Evolutionary conservation across 1,140 invertebrate genomes (phyloP), one percentile per base, ranked within the genome.

Genomic region (Myzus persicae): DNA sequence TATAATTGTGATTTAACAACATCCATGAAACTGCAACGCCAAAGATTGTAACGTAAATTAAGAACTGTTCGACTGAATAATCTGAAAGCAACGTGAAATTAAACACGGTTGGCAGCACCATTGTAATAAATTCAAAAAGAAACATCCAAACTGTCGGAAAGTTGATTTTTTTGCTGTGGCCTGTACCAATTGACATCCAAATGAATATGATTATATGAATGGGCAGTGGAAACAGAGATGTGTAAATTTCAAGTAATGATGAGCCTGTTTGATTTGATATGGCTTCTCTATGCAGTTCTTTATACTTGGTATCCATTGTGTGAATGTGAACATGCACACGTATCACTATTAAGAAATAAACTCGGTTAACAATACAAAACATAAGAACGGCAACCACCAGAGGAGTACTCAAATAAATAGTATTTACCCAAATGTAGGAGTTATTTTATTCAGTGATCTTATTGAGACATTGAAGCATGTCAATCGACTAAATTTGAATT

Each of bases 231-330:
- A 93, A 93, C 40, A 93, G 76, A 38, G 81, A 31, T n/a, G 40
- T 84, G 46, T 93, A 93, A 42, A 59, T 54, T 93, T 93, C 81
- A 48, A 93, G 14, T 31, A 93, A 84, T 5, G 91, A 51, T 14
- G 91, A 93, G 36, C 91, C 91, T 9, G n/a, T 93, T 93, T 93
- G 91, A 38, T 84, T 93, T n/a, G 91, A 85, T 14, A 93, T 93
- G 51, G 91, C 91, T 85, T 93, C 76, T 48, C 31, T 93, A 54
- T 93, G 91, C n/a, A 93, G 48, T n/a, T 84, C 81, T 85, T 93
- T 93, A 42, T 93, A 93, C 24, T 93, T 81, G 4, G 44, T 20
- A 40, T 93, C 46, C 91, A 93, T 93, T 31, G 31, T 93, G 38
- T 26, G 36, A 40, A 38, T 48, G 59, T n/a, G 59, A 18, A n/a